Conservation (phyloP, 1,140 invertebrate genomes). For the Cherax quadricarinatus region DNA sequence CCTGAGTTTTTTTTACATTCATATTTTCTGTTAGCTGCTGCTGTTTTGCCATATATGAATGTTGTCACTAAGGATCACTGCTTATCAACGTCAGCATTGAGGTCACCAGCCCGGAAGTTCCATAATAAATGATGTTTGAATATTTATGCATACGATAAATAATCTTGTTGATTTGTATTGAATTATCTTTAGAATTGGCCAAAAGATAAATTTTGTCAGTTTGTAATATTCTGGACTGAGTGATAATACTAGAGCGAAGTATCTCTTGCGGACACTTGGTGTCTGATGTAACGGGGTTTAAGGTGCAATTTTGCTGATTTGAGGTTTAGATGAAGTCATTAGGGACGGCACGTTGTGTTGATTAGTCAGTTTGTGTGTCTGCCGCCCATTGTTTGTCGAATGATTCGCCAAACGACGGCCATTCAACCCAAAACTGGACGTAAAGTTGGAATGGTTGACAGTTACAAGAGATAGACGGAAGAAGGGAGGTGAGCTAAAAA, state of each 20-base stretch:
- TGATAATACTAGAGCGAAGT: background rate
- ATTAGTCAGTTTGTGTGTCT: background rate
- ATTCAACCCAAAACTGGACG: constrained; percentile 24
- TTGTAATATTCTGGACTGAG: background rate
- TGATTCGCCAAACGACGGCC: constrained; percentile 17
- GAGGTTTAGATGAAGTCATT: constrained; percentile 22
- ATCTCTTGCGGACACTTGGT: background rate
- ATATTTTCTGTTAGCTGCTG: too few relatives aligned
- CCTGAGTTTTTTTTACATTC: background rate
- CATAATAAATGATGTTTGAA: background rate
- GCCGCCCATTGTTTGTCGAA: background rate
- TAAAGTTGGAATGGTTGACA: background rate
- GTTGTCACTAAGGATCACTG: background rate
- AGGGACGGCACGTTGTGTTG: constrained; percentile 8
- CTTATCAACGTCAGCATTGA: background rate
- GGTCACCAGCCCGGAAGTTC: background rate
- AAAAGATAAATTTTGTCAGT: background rate
- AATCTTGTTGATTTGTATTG: background rate
- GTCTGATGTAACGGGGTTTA: background rate
- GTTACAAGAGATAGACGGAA: background rate
- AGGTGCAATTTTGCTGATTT: constrained; percentile 3
- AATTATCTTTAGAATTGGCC: background rate
- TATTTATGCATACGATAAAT: background rate
- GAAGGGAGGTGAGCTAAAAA: background rate
- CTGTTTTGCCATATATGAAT: too few relatives aligned